Evolutionary conservation across 2,113 vertebrate species (phyloP), one percentile per base, ranked within the genome.

Genomic region (Oreochromis spilurus): DNA sequence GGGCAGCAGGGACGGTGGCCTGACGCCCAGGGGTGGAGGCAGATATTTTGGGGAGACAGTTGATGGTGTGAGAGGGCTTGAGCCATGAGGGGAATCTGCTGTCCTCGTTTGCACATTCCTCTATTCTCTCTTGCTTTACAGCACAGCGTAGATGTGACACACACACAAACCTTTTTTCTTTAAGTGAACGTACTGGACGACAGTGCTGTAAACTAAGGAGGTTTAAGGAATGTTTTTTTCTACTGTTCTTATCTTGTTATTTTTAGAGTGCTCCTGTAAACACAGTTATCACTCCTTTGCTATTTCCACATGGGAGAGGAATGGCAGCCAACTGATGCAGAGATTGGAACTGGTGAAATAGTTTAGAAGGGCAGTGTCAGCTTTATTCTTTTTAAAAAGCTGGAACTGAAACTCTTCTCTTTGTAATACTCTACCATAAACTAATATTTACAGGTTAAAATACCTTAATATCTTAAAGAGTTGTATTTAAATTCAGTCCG

Each of bases 41-140:
- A 50, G 96, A 95, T 97, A 96, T 97, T 96, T 96, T 95, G 89
- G 94, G 96, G 94, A 95, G 92, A 93, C 95, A 94, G 96, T 96
- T 96, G 95, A 96, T 95, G 94, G 95, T 92, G 95, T 53, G 83
- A 94, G 80, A 93, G 91, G 85, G 91, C 88, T 81, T 24, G 87
- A 96, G 93, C 91, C 95, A 95, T 65, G 92, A 93, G 90, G 94
- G 94, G 95, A 96, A 96, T 96, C 94, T 94, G 94, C 95, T 94
- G 95, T 90, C 93, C 95, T 96, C 93, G 83, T 93, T 93, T 93
- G 92, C 95, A 94, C 96, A 96, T 97, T 97, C 96, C 94, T 92
- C 80, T 91, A 82, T 85, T 92, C 89, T 88, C 77, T 29, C 81
- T 86, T 10, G 43, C 78, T 81, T 84, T 87, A 83, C 90, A 88